These are phyloP conservation scores for Oligia latruncula DNA, from an alignment of 2,888 invertebrate species.

Conservation along the genomic window DNA sequence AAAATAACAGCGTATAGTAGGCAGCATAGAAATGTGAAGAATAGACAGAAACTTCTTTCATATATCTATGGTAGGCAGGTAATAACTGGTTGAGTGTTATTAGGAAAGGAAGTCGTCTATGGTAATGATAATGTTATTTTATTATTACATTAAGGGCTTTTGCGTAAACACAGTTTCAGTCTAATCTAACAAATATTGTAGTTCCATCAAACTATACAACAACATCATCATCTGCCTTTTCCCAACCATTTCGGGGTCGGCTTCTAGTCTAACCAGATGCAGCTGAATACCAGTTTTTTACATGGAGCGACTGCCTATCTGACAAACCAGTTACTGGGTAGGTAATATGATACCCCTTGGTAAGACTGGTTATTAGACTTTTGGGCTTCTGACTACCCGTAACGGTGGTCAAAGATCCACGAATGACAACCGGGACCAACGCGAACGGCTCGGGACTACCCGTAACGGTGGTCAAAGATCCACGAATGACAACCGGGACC, in stretches of 20 bases:
- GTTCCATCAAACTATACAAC: not conserved
- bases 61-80: not conserved
- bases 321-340: too few relatives aligned
- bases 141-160: not conserved
- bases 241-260: not conserved
- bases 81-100: constrained; percentile 19
- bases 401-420: not conserved
- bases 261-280: not conserved
- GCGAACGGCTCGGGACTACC: too few relatives aligned
- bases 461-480: too few relatives aligned
- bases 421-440: too few relatives aligned
- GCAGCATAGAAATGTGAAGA: not conserved
- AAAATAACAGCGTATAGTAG: not conserved
- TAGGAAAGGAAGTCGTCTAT: constrained; percentile 15
- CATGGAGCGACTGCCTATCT: not conserved
- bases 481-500: too few relatives aligned
- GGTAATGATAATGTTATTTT: constrained; percentile 8
- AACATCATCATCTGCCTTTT: not conserved
- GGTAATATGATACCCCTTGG: too few relatives aligned
- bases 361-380: not conserved
- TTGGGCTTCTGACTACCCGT: not conserved
- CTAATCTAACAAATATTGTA: not conserved
- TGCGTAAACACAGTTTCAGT: not conserved
- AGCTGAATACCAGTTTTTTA: not conserved
- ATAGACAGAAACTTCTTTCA: too few relatives aligned